A percentile compares a stretch with the other conserved stretches of the same genome.
These are phyloP conservation scores for Endotricha flammealis DNA, from an alignment of 2,888 invertebrate species.

Conservation along the genomic window DNA sequence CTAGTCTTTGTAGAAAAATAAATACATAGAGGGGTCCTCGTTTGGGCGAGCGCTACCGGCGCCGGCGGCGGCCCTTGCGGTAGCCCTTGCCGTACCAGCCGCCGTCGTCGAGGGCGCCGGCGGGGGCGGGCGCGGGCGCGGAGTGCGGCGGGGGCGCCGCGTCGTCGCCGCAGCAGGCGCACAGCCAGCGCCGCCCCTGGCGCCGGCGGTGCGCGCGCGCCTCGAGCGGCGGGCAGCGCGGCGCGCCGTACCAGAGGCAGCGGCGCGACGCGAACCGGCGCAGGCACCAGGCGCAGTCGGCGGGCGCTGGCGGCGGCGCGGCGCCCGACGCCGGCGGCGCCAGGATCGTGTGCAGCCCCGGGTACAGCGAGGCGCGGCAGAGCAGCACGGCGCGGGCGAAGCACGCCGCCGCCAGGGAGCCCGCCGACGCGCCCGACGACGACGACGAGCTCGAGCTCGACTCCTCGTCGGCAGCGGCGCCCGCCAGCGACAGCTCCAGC, in stretches of 20 bases:
- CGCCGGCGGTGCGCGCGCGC: slow-evolving; percentile 43
- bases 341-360: slow-evolving; percentile 80
- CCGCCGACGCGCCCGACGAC: slow-evolving; percentile 19
- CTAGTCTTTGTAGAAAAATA: slow-evolving; percentile 20
- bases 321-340: slow-evolving; percentile 48
- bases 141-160: slow-evolving; percentile 17
- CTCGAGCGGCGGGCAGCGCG: slow-evolving; percentile 41
- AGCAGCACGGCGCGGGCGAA: slow-evolving; percentile 66
- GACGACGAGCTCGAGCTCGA: slow-evolving; percentile 16
- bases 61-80: background rate
- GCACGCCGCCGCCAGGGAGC: slow-evolving; percentile 55
- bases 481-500: slow-evolving; percentile 14
- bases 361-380: slow-evolving; percentile 71
- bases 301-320: slow-evolving; percentile 28
- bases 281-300: slow-evolving; percentile 53
- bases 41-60: background rate
- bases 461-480: slow-evolving; percentile 14
- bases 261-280: slow-evolving; percentile 43
- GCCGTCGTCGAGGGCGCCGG: background rate
- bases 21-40: slow-evolving; percentile 10
- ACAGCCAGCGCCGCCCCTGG: slow-evolving; percentile 80
- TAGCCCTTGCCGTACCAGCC: no score
- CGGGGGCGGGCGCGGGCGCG: slow-evolving; percentile 9
- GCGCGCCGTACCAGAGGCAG: slow-evolving; percentile 75
- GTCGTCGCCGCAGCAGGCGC: slow-evolving; percentile 79